Conservation (phyloP, 2,797 vertebrate species). For the Limnodromus scolopaceus region DNA sequence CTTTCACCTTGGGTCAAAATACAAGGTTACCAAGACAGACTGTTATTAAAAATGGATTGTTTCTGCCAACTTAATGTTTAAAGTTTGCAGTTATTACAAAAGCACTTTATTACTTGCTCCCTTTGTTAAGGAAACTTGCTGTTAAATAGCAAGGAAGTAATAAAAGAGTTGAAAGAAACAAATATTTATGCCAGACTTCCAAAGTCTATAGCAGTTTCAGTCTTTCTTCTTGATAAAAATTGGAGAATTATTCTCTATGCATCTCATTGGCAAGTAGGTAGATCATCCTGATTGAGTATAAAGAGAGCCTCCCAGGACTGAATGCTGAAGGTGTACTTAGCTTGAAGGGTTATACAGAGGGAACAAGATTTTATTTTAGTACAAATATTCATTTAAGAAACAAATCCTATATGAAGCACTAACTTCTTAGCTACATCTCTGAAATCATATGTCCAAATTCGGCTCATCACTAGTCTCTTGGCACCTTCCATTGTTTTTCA, state of each 20-base stretch:
- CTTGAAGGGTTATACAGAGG: not conserved
- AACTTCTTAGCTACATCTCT: not conserved
- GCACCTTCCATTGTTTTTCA: not conserved
- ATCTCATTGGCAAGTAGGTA: not conserved
- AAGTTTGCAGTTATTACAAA: conserved; percentile 54
- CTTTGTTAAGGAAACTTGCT: conserved; percentile 9
- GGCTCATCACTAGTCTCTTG: not conserved
- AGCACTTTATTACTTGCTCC: conserved; percentile 2
- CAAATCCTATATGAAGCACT: not conserved
- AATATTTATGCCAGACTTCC: not conserved
- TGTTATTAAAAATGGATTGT: conserved; percentile 75
- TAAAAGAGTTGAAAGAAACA: conserved; percentile 34
- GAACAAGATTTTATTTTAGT: not conserved
- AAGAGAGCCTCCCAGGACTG: not conserved
- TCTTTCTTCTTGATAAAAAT: not conserved
- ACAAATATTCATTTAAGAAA: not conserved
- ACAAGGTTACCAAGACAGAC: conserved; percentile 74
- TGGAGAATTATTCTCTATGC: not conserved
- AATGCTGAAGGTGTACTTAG: not conserved
- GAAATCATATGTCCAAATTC: not conserved
- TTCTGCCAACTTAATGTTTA: conserved; percentile 61
- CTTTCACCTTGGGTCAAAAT: conserved; percentile 80
- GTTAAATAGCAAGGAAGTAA: conserved; percentile 52
- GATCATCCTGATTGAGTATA: not conserved
- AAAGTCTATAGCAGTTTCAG: not conserved